Base-by-base conservation (phyloP, 2,797 vertebrate genomes). In the Malacoraja senta region DNA sequence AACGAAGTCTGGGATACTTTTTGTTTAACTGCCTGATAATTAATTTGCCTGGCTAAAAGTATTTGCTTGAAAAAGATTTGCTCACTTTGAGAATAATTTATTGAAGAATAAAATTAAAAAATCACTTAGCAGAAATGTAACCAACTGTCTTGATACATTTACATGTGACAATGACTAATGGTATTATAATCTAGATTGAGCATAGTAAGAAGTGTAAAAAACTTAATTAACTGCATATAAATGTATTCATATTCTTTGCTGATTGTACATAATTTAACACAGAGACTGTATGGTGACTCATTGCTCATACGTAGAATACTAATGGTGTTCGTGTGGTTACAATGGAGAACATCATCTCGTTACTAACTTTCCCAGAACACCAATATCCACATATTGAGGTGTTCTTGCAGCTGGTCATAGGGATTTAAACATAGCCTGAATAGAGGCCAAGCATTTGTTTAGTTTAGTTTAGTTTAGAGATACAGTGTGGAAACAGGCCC, bases 171-270 rank as follows among this genome's bases (percentile, higher is more conserved):
- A 91, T 72, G 24, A 72, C 68, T 72, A 91, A 74, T 72, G 21
- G 32, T 91, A 72, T 91, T 72, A 26, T 72, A 91, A 90, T 72
- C 65, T 72, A 53, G 19, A 38, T 74, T 74, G 32, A 74, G 90
- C 68, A 72, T 38, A 44, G 68, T 91, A 29, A 91, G 26, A 91
- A 91, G 53, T 74, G 35, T 91, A 74, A 74, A 74, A 74, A 72
- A 72, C 68, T 44, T 91, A 72, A 91, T 91, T 91, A 91, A 91
- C n/a, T 72, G 90, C 68, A 24, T 74, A 29, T 74, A 91, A 71
- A 74, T 71, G 21, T 53, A 72, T 91, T 91, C 90, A 72, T 38
- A 72, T 29, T 29, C 71, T 72, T 74, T 74, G 90, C 90, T 74
- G 90, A 74, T 91, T 91, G 32, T 91, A 38, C 88, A 91, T 91